A percentile compares a stretch with the other conserved stretches of the same genome.
Conservation (phyloP, 2,888 invertebrate genomes). For the Latrodectus elegans region DNA sequence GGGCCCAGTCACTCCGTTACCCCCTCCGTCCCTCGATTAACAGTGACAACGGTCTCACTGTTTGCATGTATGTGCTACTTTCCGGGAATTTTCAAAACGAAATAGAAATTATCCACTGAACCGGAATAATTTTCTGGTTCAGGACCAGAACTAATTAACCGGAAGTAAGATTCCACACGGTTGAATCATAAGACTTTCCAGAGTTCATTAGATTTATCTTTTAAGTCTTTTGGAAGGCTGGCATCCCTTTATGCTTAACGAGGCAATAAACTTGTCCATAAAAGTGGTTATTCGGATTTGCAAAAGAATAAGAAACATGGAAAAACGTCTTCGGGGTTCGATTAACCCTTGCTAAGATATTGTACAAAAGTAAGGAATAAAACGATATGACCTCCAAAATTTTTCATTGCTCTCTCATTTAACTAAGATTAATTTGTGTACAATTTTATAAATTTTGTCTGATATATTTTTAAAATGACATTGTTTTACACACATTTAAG, state of each 20-base stretch:
- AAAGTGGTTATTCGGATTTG: slow-evolving; percentile 16
- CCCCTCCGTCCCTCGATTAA: not conserved
- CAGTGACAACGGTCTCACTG: too few relatives aligned
- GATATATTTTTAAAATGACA: too few relatives aligned
- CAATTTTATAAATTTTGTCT: too few relatives aligned
- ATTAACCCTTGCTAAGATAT: too few relatives aligned
- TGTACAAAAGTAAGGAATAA: too few relatives aligned
- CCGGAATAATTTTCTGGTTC: slow-evolving; percentile 39
- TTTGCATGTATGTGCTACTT: too few relatives aligned
- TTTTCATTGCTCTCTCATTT: too few relatives aligned
- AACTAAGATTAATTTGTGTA: too few relatives aligned
- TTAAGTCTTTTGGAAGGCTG: not conserved
- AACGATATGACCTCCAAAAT: too few relatives aligned
- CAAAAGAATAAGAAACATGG: slow-evolving; percentile 19
- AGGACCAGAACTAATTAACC: slow-evolving; percentile 38
- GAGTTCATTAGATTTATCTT: slow-evolving; percentile 49
- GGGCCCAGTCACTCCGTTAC: not conserved
- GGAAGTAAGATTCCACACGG: slow-evolving; percentile 22
- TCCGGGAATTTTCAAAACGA: not conserved
- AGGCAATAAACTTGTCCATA: slow-evolving; percentile 55
- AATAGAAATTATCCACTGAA: slow-evolving; percentile 22
- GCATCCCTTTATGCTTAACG: slow-evolving; percentile 33
- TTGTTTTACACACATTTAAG: too few relatives aligned
- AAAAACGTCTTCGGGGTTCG: too few relatives aligned
- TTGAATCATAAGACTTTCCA: not conserved